phyloP scores from a whole-genome alignment of 2,888 invertebrate species.

The Cordilura impudica region DNA sequence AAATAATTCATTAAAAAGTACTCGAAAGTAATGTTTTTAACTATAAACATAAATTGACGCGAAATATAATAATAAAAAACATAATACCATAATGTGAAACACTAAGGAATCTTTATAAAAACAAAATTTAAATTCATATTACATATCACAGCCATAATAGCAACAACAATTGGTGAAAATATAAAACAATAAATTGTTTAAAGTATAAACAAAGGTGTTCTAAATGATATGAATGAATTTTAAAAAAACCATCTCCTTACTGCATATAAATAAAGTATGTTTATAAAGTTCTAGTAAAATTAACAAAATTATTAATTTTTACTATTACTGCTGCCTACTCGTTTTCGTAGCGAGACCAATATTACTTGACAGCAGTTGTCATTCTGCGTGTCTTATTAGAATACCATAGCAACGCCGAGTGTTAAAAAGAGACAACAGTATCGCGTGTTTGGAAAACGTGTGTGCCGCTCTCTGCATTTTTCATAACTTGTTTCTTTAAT shows the following conservation, averaged over 20 bases:
- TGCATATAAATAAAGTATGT: not conserved
- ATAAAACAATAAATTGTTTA: too few species aligned
- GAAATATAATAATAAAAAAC: not conserved
- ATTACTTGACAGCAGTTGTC: constrained; percentile 53
- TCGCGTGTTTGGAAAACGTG: constrained; percentile 42
- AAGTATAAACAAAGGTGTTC: too few species aligned
- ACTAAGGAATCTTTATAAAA: not conserved
- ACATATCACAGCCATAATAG: too few species aligned
- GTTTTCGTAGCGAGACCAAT: constrained; percentile 45
- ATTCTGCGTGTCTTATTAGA: not conserved
- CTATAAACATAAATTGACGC: not conserved
- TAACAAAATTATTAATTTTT: constrained; percentile 11
- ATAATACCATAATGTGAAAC: not conserved
- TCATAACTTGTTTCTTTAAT: constrained; percentile 48
- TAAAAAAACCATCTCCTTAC: too few species aligned
- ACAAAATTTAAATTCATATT: too few species aligned
- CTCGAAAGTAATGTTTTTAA: not conserved
- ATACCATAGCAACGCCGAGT: not conserved
- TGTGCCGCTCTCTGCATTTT: constrained; percentile 60
- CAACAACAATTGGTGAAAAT: too few species aligned
- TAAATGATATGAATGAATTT: too few species aligned
- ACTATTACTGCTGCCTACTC: constrained; percentile 49
- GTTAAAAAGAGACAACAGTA: constrained; percentile 37
- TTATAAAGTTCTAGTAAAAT: not conserved
- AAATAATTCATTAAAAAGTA: not conserved